Evolutionary conservation across 1,140 invertebrate species (phyloP).

Genomic region (Harpegnathos saltator): DNA sequence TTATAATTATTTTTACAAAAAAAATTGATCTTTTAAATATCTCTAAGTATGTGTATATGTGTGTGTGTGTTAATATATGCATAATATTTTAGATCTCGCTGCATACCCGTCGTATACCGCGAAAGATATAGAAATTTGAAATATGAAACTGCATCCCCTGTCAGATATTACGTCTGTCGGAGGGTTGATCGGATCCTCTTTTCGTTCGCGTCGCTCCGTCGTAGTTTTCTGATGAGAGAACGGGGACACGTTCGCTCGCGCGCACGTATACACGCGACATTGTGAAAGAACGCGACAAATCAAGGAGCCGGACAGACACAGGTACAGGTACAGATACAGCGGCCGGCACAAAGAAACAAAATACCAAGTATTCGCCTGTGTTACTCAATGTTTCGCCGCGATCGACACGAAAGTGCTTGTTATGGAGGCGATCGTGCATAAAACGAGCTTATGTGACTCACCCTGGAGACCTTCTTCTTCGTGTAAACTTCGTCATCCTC

Average conservation of each 20-base stretch:
- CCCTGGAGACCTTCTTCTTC: constrained; percentile 85
- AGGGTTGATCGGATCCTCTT: no score
- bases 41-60: no score
- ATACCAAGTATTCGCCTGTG: background rate
- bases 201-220: background rate
- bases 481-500: constrained; percentile 85
- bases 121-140: no score
- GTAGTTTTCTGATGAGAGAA: background rate
- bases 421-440: constrained; percentile 17
- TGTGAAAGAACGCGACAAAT: constrained; percentile 13
- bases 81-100: no score
- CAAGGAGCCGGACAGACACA: background rate
- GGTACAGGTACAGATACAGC: background rate
- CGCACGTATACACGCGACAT: no score
- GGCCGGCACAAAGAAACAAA: constrained; percentile 35
- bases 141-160: no score
- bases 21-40: no score
- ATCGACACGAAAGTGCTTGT: constrained; percentile 19
- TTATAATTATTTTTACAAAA: no score
- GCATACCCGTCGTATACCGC: no score
- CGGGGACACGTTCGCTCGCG: background rate
- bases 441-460: constrained; percentile 75
- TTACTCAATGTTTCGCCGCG: constrained; percentile 37
- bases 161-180: no score
- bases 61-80: no score